Evolutionary conservation across 2,797 vertebrate genomes (phyloP).

Genomic region (Manis javanica): DNA sequence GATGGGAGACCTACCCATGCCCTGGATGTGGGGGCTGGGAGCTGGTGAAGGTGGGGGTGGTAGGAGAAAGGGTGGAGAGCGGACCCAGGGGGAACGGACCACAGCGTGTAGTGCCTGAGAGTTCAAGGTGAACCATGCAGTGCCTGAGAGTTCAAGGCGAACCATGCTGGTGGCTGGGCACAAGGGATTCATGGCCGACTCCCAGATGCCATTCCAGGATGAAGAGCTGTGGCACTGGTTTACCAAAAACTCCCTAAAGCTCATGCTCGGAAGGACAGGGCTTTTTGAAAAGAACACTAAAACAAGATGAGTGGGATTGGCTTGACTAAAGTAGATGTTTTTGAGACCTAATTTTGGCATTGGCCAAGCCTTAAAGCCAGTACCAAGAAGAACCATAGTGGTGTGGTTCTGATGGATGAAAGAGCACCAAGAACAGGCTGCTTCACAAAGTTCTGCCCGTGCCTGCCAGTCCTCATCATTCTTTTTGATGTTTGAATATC

Average conservation of each 20-base stretch:
- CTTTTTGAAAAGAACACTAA: not conserved
- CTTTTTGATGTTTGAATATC: not conserved
- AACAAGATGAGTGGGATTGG: constrained; percentile 9
- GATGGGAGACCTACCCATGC: not conserved
- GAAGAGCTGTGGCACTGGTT: not conserved
- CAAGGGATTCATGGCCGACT: not conserved
- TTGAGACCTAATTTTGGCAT: constrained; percentile 49
- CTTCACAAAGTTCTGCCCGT: constrained; percentile 71
- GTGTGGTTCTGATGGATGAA: constrained; percentile 75
- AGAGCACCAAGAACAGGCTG: constrained; percentile 79
- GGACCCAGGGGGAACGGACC: not conserved
- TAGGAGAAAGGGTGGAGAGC: not conserved
- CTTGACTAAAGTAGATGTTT: constrained; percentile 42
- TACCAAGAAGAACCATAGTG: constrained; percentile 76
- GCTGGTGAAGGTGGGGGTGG: not conserved
- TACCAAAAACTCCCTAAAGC: not conserved
- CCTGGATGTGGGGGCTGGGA: not conserved
- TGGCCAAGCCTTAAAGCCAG: constrained; percentile 69
- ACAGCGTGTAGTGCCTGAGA: not conserved
- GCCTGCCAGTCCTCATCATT: constrained; percentile 55
- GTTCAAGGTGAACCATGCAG: not conserved
- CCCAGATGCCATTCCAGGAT: not conserved
- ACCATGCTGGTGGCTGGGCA: not conserved
- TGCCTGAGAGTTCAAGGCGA: not conserved
- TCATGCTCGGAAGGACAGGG: not conserved